A percentile compares a stretch with the other conserved stretches of the same genome.
Conservation (phyloP, 1,140 invertebrate genomes). For the Drosophila orena region DNA sequence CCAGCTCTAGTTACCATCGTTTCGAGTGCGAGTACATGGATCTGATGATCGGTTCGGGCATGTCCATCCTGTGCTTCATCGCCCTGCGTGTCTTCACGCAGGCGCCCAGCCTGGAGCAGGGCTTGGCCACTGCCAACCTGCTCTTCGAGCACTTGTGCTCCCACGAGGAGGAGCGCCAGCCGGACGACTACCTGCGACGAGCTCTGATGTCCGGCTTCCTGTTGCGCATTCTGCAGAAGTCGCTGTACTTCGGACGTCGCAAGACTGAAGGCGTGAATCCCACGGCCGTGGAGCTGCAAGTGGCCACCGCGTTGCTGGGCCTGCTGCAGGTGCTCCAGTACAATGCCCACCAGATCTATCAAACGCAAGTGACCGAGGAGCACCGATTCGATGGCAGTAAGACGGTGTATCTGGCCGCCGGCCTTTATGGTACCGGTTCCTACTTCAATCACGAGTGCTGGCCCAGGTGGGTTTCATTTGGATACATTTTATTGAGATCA, state of each 20-base stretch:
- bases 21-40: conserved; percentile 93
- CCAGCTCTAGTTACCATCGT: conserved; percentile 90
- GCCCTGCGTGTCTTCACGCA: conserved; percentile 91
- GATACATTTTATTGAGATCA: neutral
- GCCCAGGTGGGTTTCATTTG: conserved; percentile 84
- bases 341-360: conserved; percentile 95
- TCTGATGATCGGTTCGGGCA: conserved; percentile 91
- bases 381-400: conserved; percentile 87
- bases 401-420: conserved; percentile 90
- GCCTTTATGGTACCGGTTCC: conserved; percentile 91
- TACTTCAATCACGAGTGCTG: conserved; percentile 96
- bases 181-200: conserved; percentile 91
- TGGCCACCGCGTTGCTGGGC: conserved; percentile 89
- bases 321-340: conserved; percentile 94
- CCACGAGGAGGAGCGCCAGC: conserved; percentile 87
- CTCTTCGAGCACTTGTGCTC: conserved; percentile 88
- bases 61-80: conserved; percentile 91
- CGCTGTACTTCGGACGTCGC: conserved; percentile 87
- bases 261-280: conserved; percentile 83
- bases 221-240: conserved; percentile 89
- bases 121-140: conserved; percentile 84
- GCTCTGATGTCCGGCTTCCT: conserved; percentile 92
- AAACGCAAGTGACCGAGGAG: conserved; percentile 86
- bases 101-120: conserved; percentile 67
- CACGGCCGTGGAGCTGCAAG: conserved; percentile 86